Conservation (phyloP, 2,113 vertebrate species). For the Sapayoa aenigma region DNA sequence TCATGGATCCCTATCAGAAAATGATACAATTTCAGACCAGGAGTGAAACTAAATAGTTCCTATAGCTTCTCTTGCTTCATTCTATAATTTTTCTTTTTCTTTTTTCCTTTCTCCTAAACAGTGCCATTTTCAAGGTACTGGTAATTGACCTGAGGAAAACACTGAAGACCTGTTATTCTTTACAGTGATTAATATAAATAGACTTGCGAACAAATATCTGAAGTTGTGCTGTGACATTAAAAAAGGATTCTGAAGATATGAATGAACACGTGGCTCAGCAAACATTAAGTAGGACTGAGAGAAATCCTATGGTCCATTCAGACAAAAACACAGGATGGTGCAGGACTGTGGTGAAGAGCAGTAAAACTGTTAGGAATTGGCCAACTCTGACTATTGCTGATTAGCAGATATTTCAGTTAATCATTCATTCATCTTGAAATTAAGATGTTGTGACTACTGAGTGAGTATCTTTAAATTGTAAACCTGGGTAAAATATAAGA, state of each 20-base stretch:
- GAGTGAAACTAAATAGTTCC: not conserved
- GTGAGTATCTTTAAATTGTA: not conserved
- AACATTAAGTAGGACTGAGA: not conserved
- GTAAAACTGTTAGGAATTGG: not conserved
- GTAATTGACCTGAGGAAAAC: not conserved
- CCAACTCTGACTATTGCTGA: not conserved
- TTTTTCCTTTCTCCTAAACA: not conserved
- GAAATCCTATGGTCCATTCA: not conserved
- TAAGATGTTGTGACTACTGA: not conserved
- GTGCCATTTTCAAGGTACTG: not conserved
- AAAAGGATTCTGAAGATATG: not conserved
- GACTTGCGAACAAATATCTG: not conserved
- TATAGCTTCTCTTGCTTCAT: not conserved
- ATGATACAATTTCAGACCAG: not conserved
- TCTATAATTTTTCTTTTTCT: not conserved
- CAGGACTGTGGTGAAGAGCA: not conserved
- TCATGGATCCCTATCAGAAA: not conserved
- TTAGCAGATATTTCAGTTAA: not conserved
- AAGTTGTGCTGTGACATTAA: not conserved
- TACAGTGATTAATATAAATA: not conserved
- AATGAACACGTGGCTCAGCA: not conserved
- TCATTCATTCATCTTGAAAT: not conserved
- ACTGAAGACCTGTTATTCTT: not conserved
- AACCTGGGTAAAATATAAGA: not conserved
- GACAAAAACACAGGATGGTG: not conserved